Evolutionary conservation across 2,113 vertebrate species (phyloP).

Genomic region (Cyphomyrus plagiostoma): DNA sequence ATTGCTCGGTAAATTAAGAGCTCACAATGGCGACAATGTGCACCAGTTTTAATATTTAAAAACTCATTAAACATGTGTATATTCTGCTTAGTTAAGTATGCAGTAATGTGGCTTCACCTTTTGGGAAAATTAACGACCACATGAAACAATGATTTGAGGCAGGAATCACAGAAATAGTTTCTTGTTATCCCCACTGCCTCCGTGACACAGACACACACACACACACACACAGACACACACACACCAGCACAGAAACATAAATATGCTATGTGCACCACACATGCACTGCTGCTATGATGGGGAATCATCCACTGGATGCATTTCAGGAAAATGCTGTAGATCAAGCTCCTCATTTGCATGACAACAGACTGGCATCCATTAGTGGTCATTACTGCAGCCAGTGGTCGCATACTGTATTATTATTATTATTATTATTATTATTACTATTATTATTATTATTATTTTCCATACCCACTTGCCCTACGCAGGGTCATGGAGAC

Average conservation of each 20-base stretch:
- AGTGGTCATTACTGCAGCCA: slow-evolving; percentile 39
- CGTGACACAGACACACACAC: slow-evolving; percentile 23
- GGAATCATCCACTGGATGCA: slow-evolving; percentile 56
- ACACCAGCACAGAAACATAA: slow-evolving; percentile 35
- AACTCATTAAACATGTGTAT: slow-evolving; percentile 85
- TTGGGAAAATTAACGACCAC: slow-evolving; percentile 42
- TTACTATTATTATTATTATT: background rate
- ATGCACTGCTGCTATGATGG: slow-evolving; percentile 36
- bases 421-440: slow-evolving; percentile 3
- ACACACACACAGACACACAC: slow-evolving; percentile 67
- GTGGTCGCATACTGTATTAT: slow-evolving; percentile 45
- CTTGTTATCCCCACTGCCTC: slow-evolving; percentile 32
- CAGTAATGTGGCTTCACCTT: slow-evolving; percentile 47
- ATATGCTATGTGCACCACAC: slow-evolving; percentile 23
- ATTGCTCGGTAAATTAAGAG: slow-evolving; percentile 89
- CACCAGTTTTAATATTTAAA: slow-evolving; percentile 84
- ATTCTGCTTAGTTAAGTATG: slow-evolving; percentile 76
- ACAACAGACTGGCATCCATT: slow-evolving; percentile 57
- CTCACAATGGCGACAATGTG: slow-evolving; percentile 76
- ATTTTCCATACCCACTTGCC: background rate
- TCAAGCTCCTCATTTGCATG: slow-evolving; percentile 64
- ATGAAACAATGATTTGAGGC: slow-evolving; percentile 40
- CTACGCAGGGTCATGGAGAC: background rate
- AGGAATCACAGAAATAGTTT: slow-evolving; percentile 34
- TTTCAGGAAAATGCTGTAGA: slow-evolving; percentile 40